Base-by-base conservation (phyloP, 1,140 invertebrate species). In the Drosophila biarmipes region DNA sequence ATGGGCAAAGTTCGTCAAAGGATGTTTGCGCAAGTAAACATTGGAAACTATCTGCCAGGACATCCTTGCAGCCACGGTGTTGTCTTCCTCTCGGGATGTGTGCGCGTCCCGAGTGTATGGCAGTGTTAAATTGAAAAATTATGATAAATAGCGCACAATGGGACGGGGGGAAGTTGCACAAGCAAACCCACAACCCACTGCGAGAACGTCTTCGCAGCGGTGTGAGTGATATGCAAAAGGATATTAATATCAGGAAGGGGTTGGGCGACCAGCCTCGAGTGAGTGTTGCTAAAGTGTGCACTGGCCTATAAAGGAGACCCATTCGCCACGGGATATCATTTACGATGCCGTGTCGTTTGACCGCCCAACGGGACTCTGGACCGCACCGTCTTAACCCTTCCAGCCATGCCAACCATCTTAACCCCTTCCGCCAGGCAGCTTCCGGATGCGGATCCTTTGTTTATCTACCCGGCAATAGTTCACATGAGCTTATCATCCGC, bases 281-380 rank as follows among this genome's bases (percentile, higher is more conserved):
- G 77, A 80, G 68, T 89, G 68, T 89, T 62, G 66, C 67, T 62
- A 61, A 79, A 80, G 74, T 90, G 84, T 89, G 84, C 84, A 89
- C 34, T 76, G 79, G 79, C 59, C 79, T 73, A 89, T 89, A 80
- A 78, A 78, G 53, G 51, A 68, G 74, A 81, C 90, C 80, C 90
- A 91, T 91, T 91, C 90, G 90, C 90, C 63, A 91, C 90, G 90
- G 90, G 90, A 90, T 91, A 91, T 91, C 90, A 82, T 81, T 91
- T 89, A 85, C 86, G 77, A 58, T 51, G 58, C 53, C 48, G 48
- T 63, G 53, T 59, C 42, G 57, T 73, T 71, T 84, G 89, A 91
- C 89, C 82, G 87, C 77, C 79, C 77, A 67, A 74, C 53, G 43
- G 63, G 73, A 38, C 64, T 34, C 11, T 43, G 56, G 34, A 24